Percentiles rank a stretch among this genome's conserved stretches.
Conservation (phyloP, 2,797 vertebrate genomes). For the Nannoperca australis region DNA sequence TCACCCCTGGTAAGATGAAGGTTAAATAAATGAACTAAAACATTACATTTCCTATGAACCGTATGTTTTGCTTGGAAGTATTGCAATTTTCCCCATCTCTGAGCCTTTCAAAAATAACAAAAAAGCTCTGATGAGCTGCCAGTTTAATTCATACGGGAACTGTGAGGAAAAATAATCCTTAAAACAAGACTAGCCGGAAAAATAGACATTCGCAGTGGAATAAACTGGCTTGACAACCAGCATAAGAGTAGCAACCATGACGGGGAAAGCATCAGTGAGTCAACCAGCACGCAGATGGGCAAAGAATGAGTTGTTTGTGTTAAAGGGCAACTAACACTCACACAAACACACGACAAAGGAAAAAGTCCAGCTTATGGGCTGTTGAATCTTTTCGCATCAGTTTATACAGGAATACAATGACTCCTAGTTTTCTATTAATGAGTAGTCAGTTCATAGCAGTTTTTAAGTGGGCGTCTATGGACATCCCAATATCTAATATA, state of each 20-base stretch:
- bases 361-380: constrained; percentile 14
- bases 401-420: background rate
- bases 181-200: background rate
- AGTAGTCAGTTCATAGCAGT: background rate
- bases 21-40: background rate
- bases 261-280: constrained; percentile 36
- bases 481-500: background rate
- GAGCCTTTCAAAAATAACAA: background rate
- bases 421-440: background rate
- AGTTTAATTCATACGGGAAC: background rate
- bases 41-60: background rate
- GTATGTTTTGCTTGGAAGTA: background rate
- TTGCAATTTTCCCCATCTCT: background rate
- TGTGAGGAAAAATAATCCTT: background rate
- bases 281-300: constrained; percentile 44
- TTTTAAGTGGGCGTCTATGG: background rate
- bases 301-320: constrained; percentile 63
- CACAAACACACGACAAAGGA: constrained; percentile 17
- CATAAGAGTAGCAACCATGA: constrained; percentile 19
- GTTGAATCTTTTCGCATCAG: background rate
- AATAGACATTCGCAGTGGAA: background rate
- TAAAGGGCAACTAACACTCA: constrained; percentile 19
- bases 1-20: background rate
- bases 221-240: background rate
- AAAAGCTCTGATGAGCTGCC: background rate